Evolutionary conservation across 2,888 invertebrate species (phyloP).

Genomic region (Eilema caniola): DNA sequence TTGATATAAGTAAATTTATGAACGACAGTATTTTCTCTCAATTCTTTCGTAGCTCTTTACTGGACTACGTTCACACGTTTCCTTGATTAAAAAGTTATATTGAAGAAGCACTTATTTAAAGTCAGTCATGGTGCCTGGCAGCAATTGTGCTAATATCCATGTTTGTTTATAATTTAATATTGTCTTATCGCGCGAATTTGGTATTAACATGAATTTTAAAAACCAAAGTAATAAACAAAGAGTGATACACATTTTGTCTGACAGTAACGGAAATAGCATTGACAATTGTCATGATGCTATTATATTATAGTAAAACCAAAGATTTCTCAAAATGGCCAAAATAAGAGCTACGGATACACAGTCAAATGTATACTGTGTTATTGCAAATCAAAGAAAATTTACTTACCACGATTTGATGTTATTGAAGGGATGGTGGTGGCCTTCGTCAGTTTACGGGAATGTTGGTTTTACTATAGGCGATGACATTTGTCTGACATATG

Average conservation of each 20-base stretch:
- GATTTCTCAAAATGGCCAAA: too few species aligned
- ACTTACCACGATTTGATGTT: too few species aligned
- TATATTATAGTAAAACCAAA: conserved; percentile 13
- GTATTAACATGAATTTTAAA: not conserved
- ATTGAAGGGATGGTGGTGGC: too few species aligned
- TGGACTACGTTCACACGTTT: conserved; percentile 26
- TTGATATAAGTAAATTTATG: conserved; percentile 79
- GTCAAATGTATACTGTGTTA: too few species aligned
- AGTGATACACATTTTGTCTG: not conserved
- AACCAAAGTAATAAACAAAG: not conserved
- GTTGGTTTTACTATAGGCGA: conserved; percentile 1
- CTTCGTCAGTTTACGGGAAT: too few species aligned
- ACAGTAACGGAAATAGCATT: not conserved
- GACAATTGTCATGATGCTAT: not conserved
- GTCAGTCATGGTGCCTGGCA: conserved; percentile 19
- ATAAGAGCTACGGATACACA: too few species aligned
- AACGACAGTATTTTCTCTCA: conserved; percentile 67
- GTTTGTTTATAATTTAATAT: conserved; percentile 23
- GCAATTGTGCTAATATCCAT: conserved; percentile 24
- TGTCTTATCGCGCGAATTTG: not conserved
- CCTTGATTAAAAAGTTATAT: conserved; percentile 39
- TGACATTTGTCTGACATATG: not conserved
- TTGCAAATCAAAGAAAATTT: too few species aligned
- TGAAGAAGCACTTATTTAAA: conserved; percentile 23
- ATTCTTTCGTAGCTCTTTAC: conserved; percentile 47